phyloP scores from a whole-genome alignment of 2,113 vertebrate genomes.

The Pristiophorus japonicus region DNA sequence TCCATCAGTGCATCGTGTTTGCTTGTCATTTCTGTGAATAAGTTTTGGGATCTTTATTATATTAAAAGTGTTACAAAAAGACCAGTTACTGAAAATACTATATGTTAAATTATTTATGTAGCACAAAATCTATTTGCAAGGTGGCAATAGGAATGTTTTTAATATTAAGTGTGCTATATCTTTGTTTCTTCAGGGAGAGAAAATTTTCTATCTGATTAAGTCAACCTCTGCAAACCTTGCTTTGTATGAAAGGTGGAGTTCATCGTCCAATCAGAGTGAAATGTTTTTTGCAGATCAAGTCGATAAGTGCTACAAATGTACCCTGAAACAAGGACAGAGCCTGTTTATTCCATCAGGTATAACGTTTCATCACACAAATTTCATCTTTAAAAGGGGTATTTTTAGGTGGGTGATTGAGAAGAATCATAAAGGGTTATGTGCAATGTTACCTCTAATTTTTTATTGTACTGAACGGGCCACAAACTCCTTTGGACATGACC shows the following conservation, averaged over 20 bases:
- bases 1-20: background rate
- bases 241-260: constrained; percentile 92
- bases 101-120: background rate
- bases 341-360: constrained; percentile 95
- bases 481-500: too few relatives aligned
- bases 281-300: constrained; percentile 99
- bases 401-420: background rate
- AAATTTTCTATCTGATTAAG: constrained; percentile 98
- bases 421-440: background rate
- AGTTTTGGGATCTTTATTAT: background rate
- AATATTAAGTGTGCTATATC: background rate
- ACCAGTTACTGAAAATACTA: background rate
- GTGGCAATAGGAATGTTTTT: background rate
- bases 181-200: constrained; percentile 74
- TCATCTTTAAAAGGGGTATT: background rate
- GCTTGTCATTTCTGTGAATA: background rate
- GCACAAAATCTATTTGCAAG: background rate
- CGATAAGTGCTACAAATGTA: constrained; percentile 96
- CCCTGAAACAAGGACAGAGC: constrained; percentile 90
- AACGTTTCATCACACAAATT: constrained; percentile 36
- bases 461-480: too few relatives aligned
- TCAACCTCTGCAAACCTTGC: constrained; percentile 93
- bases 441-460: too few relatives aligned
- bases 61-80: background rate
- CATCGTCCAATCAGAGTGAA: constrained; percentile 89